Conservation (phyloP, 2,888 invertebrate genomes). For the Catocala fraxini region DNA sequence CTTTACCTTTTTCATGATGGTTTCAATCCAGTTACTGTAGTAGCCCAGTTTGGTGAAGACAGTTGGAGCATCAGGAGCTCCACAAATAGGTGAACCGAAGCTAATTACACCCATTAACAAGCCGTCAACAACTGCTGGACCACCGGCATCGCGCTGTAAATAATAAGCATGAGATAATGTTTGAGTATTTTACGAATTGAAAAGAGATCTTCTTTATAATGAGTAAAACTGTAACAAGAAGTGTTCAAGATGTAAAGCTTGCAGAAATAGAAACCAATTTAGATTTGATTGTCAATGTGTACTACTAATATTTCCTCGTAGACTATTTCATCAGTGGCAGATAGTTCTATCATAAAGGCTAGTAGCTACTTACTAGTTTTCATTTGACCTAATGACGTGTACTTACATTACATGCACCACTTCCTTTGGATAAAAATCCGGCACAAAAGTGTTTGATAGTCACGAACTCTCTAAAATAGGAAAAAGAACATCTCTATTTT, state of each 20-base stretch:
- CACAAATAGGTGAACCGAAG: conserved; percentile 62
- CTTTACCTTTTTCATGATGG: conserved; percentile 37
- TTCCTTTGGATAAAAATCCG: conserved; percentile 72
- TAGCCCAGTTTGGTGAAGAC: conserved; percentile 63
- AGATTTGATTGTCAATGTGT: too few relatives aligned
- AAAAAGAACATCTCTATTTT: too few relatives aligned
- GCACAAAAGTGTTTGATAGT: conserved; percentile 72
- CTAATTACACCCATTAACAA: conserved; percentile 60
- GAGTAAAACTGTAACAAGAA: too few relatives aligned
- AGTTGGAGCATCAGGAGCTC: conserved; percentile 57
- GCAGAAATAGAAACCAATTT: too few relatives aligned
- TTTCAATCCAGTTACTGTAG: conserved; percentile 61
- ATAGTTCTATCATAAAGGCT: too few relatives aligned
- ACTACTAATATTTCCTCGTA: too few relatives aligned
- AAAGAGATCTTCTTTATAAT: too few relatives aligned
- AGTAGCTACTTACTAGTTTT: too few relatives aligned
- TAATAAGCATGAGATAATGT: too few relatives aligned
- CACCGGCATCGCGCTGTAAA: conserved; percentile 36
- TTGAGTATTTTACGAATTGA: too few relatives aligned
- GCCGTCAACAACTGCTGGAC: conserved; percentile 52
- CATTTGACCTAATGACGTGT: background rate
- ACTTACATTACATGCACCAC: conserved; percentile 78
- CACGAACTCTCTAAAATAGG: conserved; percentile 67
- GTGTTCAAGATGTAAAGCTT: too few relatives aligned
- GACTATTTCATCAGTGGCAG: too few relatives aligned